Evolutionary conservation across 2,888 invertebrate species (phyloP).

Genomic region (Nomada goodeniana): DNA sequence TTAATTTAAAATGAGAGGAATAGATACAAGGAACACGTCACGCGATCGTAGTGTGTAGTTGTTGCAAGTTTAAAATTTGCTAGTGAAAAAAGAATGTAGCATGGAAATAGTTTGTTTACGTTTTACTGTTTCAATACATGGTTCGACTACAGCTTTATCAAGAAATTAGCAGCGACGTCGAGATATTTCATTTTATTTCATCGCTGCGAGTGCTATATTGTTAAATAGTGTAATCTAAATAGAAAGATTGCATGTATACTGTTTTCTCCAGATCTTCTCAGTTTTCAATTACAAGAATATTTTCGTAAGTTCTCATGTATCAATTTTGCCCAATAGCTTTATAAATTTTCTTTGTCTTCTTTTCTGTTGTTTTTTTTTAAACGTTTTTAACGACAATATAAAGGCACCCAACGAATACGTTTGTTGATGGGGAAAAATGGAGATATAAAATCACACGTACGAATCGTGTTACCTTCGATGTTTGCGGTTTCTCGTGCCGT

Average conservation of each 20-base stretch:
- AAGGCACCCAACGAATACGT: not conserved
- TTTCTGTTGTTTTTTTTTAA: not conserved
- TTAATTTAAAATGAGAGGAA: not conserved
- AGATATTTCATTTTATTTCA: no score
- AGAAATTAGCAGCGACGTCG: no score
- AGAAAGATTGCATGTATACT: not conserved
- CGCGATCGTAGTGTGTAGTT: conserved; percentile 4
- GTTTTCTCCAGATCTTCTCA: no score
- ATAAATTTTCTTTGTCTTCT: not conserved
- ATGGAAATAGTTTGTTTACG: no score
- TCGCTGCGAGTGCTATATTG: no score
- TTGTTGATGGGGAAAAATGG: conserved; percentile 18
- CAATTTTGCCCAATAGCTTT: not conserved
- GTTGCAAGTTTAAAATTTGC: no score
- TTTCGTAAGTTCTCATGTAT: not conserved
- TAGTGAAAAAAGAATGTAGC: no score
- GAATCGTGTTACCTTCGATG: conserved; percentile 80
- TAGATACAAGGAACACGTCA: not conserved
- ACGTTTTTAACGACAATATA: not conserved
- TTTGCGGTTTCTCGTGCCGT: conserved; percentile 81
- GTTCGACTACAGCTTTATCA: no score
- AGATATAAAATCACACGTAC: conserved; percentile 55
- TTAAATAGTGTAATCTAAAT: not conserved
- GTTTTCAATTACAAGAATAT: not conserved
- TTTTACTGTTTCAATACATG: no score